Evolutionary conservation across 2,797 vertebrate genomes (phyloP).

Genomic region (Halcyon badia): DNA sequence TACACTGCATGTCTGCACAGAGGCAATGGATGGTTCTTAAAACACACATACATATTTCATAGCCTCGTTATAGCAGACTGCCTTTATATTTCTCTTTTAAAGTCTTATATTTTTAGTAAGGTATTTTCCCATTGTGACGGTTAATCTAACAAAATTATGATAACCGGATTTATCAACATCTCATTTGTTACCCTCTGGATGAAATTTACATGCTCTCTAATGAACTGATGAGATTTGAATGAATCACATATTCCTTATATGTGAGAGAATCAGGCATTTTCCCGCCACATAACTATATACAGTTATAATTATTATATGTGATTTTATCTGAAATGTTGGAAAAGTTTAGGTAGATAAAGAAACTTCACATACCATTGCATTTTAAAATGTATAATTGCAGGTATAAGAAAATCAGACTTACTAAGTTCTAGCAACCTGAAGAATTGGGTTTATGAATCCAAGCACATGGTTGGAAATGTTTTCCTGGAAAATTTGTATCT

Average conservation of each 20-base stretch:
- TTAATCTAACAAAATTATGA: slow-evolving; percentile 52
- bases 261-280: slow-evolving; percentile 16
- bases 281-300: not conserved
- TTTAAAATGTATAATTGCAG: not conserved
- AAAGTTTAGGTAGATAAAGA: not conserved
- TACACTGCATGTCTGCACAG: not conserved
- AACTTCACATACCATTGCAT: not conserved
- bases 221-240: slow-evolving; percentile 33
- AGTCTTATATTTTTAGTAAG: slow-evolving; percentile 16
- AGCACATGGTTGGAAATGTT: not conserved
- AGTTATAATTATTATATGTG: not conserved
- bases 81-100: slow-evolving; percentile 51
- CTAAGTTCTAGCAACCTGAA: not conserved
- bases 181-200: slow-evolving; percentile 31
- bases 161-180: slow-evolving; percentile 56
- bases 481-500: not conserved
- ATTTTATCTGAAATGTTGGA: slow-evolving; percentile 19
- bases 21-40: slow-evolving; percentile 34
- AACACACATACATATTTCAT: slow-evolving; percentile 67
- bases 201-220: slow-evolving; percentile 34
- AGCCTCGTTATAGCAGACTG: slow-evolving; percentile 27
- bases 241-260: not conserved
- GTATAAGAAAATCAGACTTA: not conserved
- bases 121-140: slow-evolving; percentile 56
- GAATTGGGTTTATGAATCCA: not conserved